These are phyloP conservation scores for Columba janthina DNA, from an alignment of 2,113 vertebrate genomes.

Conservation along the genomic window DNA sequence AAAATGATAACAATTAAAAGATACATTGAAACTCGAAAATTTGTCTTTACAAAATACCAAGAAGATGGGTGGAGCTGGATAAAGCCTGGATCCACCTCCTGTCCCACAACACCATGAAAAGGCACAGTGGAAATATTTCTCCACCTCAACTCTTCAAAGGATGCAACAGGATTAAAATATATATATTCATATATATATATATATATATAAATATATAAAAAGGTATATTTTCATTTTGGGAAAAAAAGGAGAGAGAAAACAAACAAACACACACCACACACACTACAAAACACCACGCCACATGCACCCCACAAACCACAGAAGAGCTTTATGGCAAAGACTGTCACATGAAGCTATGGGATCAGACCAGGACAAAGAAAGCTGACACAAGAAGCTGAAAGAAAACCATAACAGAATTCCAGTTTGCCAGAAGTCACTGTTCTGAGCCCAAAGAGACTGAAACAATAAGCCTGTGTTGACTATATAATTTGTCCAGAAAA, in stretches of 20 bases:
- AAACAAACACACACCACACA: too few species aligned
- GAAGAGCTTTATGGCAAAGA: neutral
- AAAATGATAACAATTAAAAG: neutral
- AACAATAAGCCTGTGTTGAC: neutral
- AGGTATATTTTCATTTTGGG: neutral
- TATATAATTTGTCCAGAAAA: neutral
- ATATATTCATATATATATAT: too few species aligned
- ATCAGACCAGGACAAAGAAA: neutral
- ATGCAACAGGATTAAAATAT: neutral
- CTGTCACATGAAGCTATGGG: neutral
- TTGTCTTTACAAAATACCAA: neutral
- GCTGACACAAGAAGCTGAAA: neutral
- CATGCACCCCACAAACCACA: neutral
- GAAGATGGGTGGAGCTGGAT: neutral
- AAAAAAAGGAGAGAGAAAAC: too few species aligned
- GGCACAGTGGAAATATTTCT: neutral
- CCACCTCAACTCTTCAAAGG: neutral
- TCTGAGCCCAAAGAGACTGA: neutral
- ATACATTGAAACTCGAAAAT: neutral
- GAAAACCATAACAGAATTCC: fast-evolving
- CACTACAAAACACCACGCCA: too few species aligned
- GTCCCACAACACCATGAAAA: neutral
- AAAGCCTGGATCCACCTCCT: neutral
- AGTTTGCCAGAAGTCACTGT: neutral
- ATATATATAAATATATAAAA: too few species aligned